Evolutionary conservation across 2,888 invertebrate genomes (phyloP).

Genomic region (Lasioglossum figueresi): DNA sequence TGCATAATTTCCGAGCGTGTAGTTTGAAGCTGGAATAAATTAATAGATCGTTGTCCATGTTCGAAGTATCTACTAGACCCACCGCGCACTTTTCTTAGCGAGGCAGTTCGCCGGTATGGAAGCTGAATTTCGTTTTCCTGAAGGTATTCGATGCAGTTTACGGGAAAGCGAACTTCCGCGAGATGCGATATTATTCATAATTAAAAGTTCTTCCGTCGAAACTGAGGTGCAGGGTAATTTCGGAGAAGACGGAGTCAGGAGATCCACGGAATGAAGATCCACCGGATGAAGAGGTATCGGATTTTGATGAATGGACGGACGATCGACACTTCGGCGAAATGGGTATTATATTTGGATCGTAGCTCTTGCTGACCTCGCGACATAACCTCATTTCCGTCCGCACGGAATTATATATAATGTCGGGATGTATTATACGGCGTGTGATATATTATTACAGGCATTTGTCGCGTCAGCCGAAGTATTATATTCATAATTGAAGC

Average conservation of each 20-base stretch:
- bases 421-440: slow-evolving; percentile 42
- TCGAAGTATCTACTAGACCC: background rate
- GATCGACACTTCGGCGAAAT: slow-evolving; percentile 58
- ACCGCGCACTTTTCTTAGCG: background rate
- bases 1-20: background rate
- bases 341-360: slow-evolving; percentile 66
- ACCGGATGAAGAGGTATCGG: background rate
- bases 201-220: slow-evolving; percentile 25
- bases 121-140: background rate
- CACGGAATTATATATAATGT: slow-evolving; percentile 62
- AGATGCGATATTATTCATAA: slow-evolving; percentile 23
- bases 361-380: slow-evolving; percentile 59
- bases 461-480: slow-evolving; percentile 52
- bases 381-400: slow-evolving; percentile 62
- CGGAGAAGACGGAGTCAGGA: background rate
- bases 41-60: background rate
- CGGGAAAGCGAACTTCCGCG: background rate
- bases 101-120: background rate
- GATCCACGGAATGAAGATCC: slow-evolving; percentile 10
- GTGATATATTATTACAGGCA: slow-evolving; percentile 42
- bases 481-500: slow-evolving; percentile 54
- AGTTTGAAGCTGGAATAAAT: background rate
- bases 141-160: background rate
- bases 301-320: slow-evolving; percentile 60
- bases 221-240: slow-evolving; percentile 8